phyloP scores from a whole-genome alignment of 1,140 invertebrate species.

The Nasonia longicornis region DNA sequence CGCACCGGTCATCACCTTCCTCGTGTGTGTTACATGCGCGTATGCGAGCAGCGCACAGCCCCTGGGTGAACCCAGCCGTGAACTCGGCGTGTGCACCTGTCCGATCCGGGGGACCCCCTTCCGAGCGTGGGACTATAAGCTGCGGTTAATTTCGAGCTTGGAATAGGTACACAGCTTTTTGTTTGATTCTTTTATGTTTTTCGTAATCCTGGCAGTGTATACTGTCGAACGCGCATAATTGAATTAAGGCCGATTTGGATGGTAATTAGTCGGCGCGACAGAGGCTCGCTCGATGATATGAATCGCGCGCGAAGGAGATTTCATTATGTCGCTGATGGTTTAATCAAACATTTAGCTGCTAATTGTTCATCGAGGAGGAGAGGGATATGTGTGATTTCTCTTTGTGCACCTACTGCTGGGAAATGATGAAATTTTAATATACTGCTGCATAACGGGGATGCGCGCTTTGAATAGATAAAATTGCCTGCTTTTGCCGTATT shows the following conservation, averaged over 20 bases:
- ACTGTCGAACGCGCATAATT: too few species aligned
- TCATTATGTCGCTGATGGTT: background rate
- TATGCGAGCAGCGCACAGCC: background rate
- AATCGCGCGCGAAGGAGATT: background rate
- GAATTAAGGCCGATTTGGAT: too few species aligned
- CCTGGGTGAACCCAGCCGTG: slow-evolving; percentile 51
- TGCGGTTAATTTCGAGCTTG: background rate
- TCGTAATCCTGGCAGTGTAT: too few species aligned
- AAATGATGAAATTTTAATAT: slow-evolving; percentile 6
- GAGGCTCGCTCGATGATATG: background rate
- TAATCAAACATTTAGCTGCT: background rate
- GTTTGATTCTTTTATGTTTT: background rate
- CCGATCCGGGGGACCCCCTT: background rate
- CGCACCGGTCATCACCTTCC: slow-evolving; percentile 28
- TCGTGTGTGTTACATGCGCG: slow-evolving; percentile 16
- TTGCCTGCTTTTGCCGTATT: background rate
- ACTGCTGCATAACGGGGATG: background rate
- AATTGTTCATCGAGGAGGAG: background rate
- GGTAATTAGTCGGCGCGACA: background rate
- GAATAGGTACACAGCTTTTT: background rate
- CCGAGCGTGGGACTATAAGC: background rate
- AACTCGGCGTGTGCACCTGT: slow-evolving; percentile 43
- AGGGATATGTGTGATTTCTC: background rate
- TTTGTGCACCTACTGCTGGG: background rate
- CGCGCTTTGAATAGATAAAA: background rate